phyloP scores from a whole-genome alignment of 2,113 vertebrate genomes.

The Phyllopteryx taeniolatus region DNA sequence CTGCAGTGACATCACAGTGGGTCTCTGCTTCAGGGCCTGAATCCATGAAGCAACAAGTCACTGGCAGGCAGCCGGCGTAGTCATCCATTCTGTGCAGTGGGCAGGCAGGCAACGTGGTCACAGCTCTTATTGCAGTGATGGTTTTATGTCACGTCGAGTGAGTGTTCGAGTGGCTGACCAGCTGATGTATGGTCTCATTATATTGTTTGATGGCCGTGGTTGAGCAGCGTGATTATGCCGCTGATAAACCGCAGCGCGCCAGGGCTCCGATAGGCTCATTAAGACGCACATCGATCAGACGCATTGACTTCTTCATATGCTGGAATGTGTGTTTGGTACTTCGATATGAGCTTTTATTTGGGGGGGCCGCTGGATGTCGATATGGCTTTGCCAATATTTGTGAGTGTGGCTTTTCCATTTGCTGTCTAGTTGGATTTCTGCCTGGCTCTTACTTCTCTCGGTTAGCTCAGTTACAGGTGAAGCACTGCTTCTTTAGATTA shows the following conservation, averaged over 20 bases:
- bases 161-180: conserved; percentile 44
- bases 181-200: conserved; percentile 69
- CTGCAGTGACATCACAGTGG: conserved; percentile 23
- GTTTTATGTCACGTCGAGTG: conserved; percentile 56
- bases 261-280: conserved; percentile 57
- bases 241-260: conserved; percentile 55
- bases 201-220: conserved; percentile 65
- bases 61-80: conserved; percentile 41
- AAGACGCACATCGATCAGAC: conserved; percentile 59
- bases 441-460: not conserved
- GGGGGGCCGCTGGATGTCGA: conserved; percentile 1
- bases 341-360: conserved; percentile 1
- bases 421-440: not conserved
- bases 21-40: conserved; percentile 9
- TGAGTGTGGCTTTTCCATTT: not conserved
- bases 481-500: conserved; percentile 41
- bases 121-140: conserved; percentile 41
- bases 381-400: conserved; percentile 26
- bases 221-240: conserved; percentile 60
- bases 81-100: conserved; percentile 36
- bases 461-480: conserved; percentile 40
- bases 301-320: conserved; percentile 42
- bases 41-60: conserved; percentile 48
- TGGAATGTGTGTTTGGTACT: conserved; percentile 8
- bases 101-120: not conserved